These are phyloP conservation scores for Acleris laterana DNA, from an alignment of 2,888 invertebrate species.

Conservation along the genomic window DNA sequence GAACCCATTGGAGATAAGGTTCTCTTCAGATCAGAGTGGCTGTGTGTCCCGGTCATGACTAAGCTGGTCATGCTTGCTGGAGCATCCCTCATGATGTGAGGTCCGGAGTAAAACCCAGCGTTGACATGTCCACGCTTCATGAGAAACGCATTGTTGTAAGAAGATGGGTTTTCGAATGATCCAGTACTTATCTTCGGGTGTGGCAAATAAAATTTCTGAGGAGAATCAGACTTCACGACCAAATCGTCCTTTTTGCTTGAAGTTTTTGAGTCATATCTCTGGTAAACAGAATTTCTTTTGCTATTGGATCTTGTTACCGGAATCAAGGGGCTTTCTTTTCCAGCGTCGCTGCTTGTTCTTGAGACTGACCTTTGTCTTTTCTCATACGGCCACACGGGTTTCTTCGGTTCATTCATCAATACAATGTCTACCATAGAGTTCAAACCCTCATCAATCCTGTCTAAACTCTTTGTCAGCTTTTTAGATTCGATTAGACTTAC, in stretches of 20 bases:
- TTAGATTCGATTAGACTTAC: slow-evolving; percentile 85
- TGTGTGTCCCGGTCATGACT: slow-evolving; percentile 72
- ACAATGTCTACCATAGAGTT: slow-evolving; percentile 90
- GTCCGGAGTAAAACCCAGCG: slow-evolving; percentile 87
- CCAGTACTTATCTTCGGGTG: slow-evolving; percentile 64
- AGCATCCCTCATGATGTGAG: slow-evolving; percentile 75
- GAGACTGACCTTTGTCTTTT: slow-evolving; percentile 73
- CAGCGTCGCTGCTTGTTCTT: slow-evolving; percentile 69
- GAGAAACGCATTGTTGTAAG: slow-evolving; percentile 81
- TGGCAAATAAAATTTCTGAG: slow-evolving; percentile 69
- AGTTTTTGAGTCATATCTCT: slow-evolving; percentile 62
- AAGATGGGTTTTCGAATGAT: slow-evolving; percentile 64
- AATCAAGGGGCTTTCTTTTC: slow-evolving; percentile 68
- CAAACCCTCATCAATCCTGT: slow-evolving; percentile 89
- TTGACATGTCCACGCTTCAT: slow-evolving; percentile 86
- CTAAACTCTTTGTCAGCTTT: slow-evolving; percentile 89
- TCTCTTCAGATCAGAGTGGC: slow-evolving; percentile 76
- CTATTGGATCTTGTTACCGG: slow-evolving; percentile 66
- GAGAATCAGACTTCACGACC: slow-evolving; percentile 56
- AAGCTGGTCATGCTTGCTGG: slow-evolving; percentile 79
- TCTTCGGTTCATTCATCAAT: slow-evolving; percentile 83
- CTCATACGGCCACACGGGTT: slow-evolving; percentile 71
- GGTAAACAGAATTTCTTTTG: slow-evolving; percentile 49
- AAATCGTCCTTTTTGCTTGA: slow-evolving; percentile 60
- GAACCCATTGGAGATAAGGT: slow-evolving; percentile 71